Evolutionary conservation across 2,888 invertebrate species (phyloP), one percentile per base, ranked within the genome.

Genomic region (Hipparchia sbordonii): DNA sequence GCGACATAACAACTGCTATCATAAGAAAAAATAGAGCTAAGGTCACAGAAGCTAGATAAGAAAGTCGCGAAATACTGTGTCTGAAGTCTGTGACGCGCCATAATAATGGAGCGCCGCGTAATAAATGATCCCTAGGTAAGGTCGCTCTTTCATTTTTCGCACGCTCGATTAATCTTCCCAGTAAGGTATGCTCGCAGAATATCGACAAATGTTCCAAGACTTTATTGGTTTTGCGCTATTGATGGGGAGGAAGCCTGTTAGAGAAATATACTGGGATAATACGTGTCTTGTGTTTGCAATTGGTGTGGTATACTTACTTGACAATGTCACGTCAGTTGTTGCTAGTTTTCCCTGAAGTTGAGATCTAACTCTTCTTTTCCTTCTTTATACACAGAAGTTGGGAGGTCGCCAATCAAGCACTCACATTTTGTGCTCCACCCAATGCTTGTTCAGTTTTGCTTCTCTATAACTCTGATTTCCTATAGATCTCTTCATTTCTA

Each of bases 41-140:
- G 48, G 5, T 5, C 39, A 39, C 39, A 4, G 39, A 4, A 39
- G 23, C 13, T 8, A 48, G 52, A 67, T 7, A 60, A 60, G 59
- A 68, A 59, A 59, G 60, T 68, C 59, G 13, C 13, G 9, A 4
- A 52, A 46, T 12, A 59, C 54, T 57, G 4, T 7, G 68, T 66
- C 68, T 61, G 45, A 71, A 61, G 69, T 69, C 52, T 69, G 23
- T 45, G 13, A 0, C n/a, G 5, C 61, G 13, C 52, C n/a, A 56
- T 82, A 86, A 85, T 87, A 89, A 89, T 86, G 85, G 86, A 84
- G 84, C 82, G 84, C 84, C 81, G 82, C 83, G 84, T 88, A 86
- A 90, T 87, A 89, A 86, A 90, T 87, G 88, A 84, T 87, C 82
- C 80, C 82, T 80, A 86, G 88, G 88, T 89, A 88, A 84, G 85